Conservation (phyloP, 2,113 vertebrate genomes). For the Narcine bancroftii region DNA sequence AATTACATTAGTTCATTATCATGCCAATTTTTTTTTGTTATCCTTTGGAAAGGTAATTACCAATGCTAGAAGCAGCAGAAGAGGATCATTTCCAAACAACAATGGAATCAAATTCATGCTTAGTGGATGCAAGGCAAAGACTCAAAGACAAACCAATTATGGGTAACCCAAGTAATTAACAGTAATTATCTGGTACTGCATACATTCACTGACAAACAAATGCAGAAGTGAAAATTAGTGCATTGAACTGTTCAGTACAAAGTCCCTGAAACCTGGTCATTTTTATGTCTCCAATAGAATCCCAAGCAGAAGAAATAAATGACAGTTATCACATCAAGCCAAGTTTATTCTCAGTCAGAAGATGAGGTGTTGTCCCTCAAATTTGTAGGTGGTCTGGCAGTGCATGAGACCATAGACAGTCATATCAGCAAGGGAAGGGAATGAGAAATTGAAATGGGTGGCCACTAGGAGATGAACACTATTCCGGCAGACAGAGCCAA, state of each 20-base stretch:
- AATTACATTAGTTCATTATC: conserved; percentile 20
- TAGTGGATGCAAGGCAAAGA: conserved; percentile 15
- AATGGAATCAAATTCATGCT: conserved; percentile 8
- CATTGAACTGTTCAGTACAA: neutral
- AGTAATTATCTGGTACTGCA: neutral
- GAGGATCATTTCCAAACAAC: neutral
- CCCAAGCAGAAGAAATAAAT: neutral
- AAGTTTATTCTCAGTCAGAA: too few relatives aligned
- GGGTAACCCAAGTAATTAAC: neutral
- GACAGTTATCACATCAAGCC: too few relatives aligned
- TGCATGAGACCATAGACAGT: too few relatives aligned
- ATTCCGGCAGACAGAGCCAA: too few relatives aligned
- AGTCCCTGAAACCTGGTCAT: neutral
- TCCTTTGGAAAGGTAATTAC: conserved; percentile 14
- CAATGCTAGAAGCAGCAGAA: neutral
- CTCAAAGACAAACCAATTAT: conserved; percentile 14
- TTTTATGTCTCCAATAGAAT: neutral
- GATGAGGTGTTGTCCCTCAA: too few relatives aligned
- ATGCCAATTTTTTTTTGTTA: neutral
- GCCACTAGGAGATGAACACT: too few relatives aligned
- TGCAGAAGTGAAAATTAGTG: neutral
- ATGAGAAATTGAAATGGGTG: too few relatives aligned
- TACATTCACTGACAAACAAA: conserved; percentile 18
- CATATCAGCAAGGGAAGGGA: too few relatives aligned
- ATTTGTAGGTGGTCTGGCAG: too few relatives aligned